These are phyloP conservation scores for Sitta europaea DNA, from an alignment of 2,113 vertebrate species.

Conservation along the genomic window DNA sequence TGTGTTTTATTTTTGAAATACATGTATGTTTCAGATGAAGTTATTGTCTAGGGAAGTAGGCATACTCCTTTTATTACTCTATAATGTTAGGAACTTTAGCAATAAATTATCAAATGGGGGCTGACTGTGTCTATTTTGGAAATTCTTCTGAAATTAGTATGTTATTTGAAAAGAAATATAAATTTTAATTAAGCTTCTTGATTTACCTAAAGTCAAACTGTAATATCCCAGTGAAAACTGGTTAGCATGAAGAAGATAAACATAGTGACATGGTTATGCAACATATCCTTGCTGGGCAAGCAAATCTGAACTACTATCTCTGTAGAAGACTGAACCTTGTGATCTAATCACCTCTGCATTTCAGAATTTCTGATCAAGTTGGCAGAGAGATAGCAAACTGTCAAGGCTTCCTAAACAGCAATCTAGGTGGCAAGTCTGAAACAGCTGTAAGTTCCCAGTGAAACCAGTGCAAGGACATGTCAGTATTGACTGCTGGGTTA, in stretches of 20 bases:
- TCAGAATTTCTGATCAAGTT: not conserved
- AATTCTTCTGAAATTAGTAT: not conserved
- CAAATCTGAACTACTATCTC: not conserved
- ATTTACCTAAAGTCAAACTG: not conserved
- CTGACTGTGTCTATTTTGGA: not conserved
- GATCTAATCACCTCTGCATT: not conserved
- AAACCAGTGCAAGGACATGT: not conserved
- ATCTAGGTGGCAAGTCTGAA: not conserved
- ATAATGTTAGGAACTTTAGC: not conserved
- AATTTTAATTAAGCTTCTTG: not conserved
- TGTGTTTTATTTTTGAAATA: not conserved
- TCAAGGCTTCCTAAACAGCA: not conserved
- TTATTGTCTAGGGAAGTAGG: not conserved
- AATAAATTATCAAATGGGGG: not conserved
- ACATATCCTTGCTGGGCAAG: not conserved
- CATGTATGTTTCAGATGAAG: not conserved
- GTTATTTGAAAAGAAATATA: not conserved
- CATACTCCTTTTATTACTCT: not conserved
- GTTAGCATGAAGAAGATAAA: not conserved
- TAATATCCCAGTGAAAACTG: not conserved
- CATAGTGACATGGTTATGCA: not conserved
- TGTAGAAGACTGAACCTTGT: not conserved
- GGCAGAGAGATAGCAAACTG: not conserved
- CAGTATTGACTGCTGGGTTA: not conserved
- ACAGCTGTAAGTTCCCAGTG: not conserved